Evolutionary conservation across 2,113 vertebrate species (phyloP).

Genomic region (Tyto alba): DNA sequence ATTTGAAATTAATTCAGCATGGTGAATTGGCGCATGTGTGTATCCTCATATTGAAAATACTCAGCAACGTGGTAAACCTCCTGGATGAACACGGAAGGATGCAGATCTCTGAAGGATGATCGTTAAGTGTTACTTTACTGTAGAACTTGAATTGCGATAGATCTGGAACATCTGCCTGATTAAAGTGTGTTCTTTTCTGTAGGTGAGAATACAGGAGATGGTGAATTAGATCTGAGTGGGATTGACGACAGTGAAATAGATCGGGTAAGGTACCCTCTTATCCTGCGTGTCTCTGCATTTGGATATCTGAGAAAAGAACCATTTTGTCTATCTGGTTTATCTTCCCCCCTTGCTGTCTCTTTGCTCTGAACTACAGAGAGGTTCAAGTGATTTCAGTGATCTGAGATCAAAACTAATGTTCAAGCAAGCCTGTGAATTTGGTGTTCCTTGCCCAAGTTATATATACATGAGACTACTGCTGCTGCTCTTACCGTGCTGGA

Average conservation of each 20-base stretch:
- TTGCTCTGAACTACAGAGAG: neutral
- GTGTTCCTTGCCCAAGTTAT: neutral
- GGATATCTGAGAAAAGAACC: neutral
- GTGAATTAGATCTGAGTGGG: conserved; percentile 92
- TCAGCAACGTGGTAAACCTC: neutral
- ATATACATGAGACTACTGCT: neutral
- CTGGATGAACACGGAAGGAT: neutral
- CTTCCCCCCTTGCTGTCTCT: neutral
- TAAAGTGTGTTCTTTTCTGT: conserved; percentile 35
- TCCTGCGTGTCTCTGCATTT: neutral
- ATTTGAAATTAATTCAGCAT: conserved; percentile 40
- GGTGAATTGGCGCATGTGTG: neutral
- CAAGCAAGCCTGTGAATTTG: neutral
- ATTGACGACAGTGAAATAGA: conserved; percentile 96
- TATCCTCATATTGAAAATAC: neutral
- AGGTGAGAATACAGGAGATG: conserved; percentile 79
- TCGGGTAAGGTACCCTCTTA: conserved; percentile 72
- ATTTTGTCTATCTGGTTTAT: neutral
- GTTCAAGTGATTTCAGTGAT: neutral
- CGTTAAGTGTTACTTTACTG: neutral
- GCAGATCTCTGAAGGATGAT: neutral
- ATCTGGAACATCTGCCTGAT: neutral
- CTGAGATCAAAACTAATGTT: neutral
- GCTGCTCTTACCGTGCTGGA: neutral
- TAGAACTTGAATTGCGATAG: neutral